Conservation (phyloP, 2,888 invertebrate genomes). For the Drosophila macrothrix region DNA sequence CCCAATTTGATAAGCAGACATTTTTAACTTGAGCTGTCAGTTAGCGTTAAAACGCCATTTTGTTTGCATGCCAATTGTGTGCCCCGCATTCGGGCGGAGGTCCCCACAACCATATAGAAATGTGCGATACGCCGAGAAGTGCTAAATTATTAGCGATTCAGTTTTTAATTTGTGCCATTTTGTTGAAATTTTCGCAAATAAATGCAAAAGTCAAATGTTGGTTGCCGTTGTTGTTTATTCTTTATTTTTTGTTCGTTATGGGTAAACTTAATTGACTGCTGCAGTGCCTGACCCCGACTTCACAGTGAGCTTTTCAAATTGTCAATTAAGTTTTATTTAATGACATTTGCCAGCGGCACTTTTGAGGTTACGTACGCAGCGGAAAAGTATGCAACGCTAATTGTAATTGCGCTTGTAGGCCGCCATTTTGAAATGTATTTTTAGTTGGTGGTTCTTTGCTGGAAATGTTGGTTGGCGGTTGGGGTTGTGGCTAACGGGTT, state of each 20-base stretch:
- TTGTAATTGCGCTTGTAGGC: slow-evolving; percentile 67
- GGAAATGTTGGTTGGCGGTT: background rate
- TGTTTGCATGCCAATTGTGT: slow-evolving; percentile 67
- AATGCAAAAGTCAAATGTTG: slow-evolving; percentile 72
- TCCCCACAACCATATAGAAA: background rate
- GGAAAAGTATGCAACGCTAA: slow-evolving; percentile 75
- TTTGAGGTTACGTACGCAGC: slow-evolving; percentile 69
- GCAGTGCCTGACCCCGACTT: slow-evolving; percentile 36
- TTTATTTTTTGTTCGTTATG: slow-evolving; percentile 41
- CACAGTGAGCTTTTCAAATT: slow-evolving; percentile 68
- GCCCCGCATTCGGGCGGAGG: background rate
- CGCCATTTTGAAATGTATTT: slow-evolving; percentile 73
- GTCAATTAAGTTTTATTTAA: slow-evolving; percentile 83
- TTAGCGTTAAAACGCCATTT: slow-evolving; percentile 79
- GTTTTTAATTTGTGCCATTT: slow-evolving; percentile 77
- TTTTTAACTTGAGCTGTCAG: slow-evolving; percentile 82
- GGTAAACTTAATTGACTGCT: slow-evolving; percentile 74
- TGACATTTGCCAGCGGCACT: slow-evolving; percentile 70
- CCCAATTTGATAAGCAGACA: slow-evolving; percentile 82
- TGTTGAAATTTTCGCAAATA: slow-evolving; percentile 68
- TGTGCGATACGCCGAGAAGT: slow-evolving; percentile 67
- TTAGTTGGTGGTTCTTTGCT: slow-evolving; percentile 25
- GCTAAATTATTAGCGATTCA: slow-evolving; percentile 80
- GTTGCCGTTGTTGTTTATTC: slow-evolving; percentile 35
- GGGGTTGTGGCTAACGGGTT: background rate